phyloP scores from a whole-genome alignment of 2,888 invertebrate species.

The Cephus rjabovi region DNA sequence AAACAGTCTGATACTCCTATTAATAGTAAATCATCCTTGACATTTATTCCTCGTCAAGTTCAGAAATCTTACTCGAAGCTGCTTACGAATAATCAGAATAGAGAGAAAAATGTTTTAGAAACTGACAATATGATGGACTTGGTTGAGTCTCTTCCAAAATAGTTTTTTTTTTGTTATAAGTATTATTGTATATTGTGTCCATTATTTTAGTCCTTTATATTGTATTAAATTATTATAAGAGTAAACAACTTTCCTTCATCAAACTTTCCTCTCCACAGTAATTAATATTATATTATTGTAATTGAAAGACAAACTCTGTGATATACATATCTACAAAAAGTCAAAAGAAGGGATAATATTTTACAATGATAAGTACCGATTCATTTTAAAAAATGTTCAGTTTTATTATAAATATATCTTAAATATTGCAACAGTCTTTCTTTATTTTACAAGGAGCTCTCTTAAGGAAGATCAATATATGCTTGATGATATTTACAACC shows the following conservation, averaged over 20 bases:
- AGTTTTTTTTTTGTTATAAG: slow-evolving; percentile 9
- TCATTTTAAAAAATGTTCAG: slow-evolving; percentile 8
- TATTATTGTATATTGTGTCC: neutral
- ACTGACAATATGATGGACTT: slow-evolving; percentile 65
- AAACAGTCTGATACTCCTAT: neutral
- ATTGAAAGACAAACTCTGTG: neutral
- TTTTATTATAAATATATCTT: slow-evolving; percentile 49
- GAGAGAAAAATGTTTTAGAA: slow-evolving; percentile 48
- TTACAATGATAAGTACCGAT: neutral
- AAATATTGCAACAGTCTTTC: slow-evolving; percentile 45
- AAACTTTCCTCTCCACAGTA: neutral
- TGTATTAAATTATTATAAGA: neutral
- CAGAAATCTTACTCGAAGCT: slow-evolving; percentile 46
- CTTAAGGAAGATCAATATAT: slow-evolving; percentile 10
- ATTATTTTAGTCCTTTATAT: neutral
- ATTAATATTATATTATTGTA: neutral
- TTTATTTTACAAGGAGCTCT: slow-evolving; percentile 37
- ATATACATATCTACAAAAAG: neutral
- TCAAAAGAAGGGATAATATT: neutral
- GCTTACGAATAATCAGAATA: slow-evolving; percentile 43
- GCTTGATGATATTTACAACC: slow-evolving; percentile 29
- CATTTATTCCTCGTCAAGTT: slow-evolving; percentile 57
- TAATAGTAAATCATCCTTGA: slow-evolving; percentile 34
- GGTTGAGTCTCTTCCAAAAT: slow-evolving; percentile 66
- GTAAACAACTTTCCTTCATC: neutral